Evolutionary conservation across 2,113 vertebrate genomes (phyloP).

Genomic region (Zosterops lateralis): DNA sequence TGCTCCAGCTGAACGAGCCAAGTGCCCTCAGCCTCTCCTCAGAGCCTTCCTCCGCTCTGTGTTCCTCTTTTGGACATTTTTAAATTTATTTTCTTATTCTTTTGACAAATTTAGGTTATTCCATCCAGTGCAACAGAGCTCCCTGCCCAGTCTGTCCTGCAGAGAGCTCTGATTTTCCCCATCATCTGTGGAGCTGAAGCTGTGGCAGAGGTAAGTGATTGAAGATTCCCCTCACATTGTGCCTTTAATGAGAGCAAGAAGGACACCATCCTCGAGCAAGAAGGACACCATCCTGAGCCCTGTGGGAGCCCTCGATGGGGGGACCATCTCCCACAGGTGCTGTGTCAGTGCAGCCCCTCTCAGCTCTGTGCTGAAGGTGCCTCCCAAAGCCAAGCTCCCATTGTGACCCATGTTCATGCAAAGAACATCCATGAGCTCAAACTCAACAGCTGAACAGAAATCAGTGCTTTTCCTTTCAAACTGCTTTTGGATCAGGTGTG

Average conservation of each 20-base stretch:
- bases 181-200: neutral
- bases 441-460: neutral
- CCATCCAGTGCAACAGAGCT: neutral
- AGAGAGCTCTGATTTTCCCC: neutral
- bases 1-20: neutral
- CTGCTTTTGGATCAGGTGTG: neutral
- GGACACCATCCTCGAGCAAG: too few species aligned
- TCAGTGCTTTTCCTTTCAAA: neutral
- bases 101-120: neutral
- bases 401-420: rapidly evolving
- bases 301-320: neutral
- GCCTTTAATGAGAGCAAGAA: neutral
- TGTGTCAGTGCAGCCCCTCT: neutral
- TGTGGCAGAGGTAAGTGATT: neutral
- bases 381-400: neutral
- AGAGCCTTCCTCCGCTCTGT: neutral
- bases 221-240: rapidly evolving
- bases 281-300: neutral
- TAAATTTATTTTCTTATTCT: neutral
- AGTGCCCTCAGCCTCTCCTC: neutral
- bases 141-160: neutral
- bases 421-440: neutral
- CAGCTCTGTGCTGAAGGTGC: neutral
- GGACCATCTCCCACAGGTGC: neutral
- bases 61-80: neutral